Evolutionary conservation across 2,888 invertebrate genomes (phyloP).

Genomic region (Cantharis nigra): DNA sequence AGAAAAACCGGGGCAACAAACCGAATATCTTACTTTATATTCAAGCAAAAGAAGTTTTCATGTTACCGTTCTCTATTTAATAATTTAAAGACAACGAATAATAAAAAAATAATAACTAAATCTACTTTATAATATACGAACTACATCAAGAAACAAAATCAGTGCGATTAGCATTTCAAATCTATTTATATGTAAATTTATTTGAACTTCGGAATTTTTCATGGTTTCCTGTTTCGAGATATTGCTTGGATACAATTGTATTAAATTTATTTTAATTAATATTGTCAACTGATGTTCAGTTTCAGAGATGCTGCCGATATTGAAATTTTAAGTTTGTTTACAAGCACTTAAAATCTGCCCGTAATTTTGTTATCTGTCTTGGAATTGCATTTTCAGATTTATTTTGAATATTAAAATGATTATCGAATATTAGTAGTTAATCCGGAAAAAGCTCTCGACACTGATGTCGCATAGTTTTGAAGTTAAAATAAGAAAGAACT

Average conservation of each 20-base stretch:
- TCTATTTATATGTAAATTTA: conserved; percentile 39
- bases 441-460: neutral
- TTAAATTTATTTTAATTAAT: conserved; percentile 21
- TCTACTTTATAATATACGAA: conserved; percentile 33
- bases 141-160: conserved; percentile 37
- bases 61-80: conserved; percentile 12
- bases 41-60: conserved; percentile 7
- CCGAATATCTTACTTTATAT: neutral
- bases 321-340: neutral
- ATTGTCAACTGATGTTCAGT: conserved; percentile 6
- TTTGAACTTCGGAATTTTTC: conserved; percentile 29
- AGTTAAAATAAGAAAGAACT: neutral
- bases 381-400: neutral
- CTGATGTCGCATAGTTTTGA: neutral
- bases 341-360: neutral
- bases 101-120: conserved; percentile 24
- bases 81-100: conserved; percentile 19
- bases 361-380: neutral
- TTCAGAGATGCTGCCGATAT: neutral
- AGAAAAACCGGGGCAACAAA: neutral
- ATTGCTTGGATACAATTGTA: conserved; percentile 19
- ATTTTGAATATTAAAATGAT: neutral
- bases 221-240: conserved; percentile 27
- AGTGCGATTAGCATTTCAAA: conserved; percentile 37
- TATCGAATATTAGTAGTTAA: neutral